Base-by-base conservation (phyloP, 2,888 invertebrate species). In the Augochlorella aurata region DNA sequence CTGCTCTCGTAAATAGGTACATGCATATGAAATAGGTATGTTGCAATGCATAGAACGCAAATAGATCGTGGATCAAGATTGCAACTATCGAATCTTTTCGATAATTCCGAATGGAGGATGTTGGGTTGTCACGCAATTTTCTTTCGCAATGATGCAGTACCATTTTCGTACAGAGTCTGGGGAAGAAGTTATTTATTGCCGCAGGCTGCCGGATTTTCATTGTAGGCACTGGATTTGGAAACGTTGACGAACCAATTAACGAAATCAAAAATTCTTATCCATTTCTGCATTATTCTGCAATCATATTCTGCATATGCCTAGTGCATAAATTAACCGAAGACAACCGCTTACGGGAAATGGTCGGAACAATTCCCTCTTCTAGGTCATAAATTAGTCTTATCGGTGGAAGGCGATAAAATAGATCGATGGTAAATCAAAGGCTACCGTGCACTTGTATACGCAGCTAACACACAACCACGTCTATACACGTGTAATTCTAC, bases 391-490 rank as follows among this genome's bases (percentile, higher is more conserved):
- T 81, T 75, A 81, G 45, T 7, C 38, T 12, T 52, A 18, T 49
- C 66, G 45, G 50, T n/a, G 47, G 18, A 50, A 70, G 24, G 44
- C 24, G 12, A 67, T 61, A 68, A 72, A 50, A 61, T 47, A 67
- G 58, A 71, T 21, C 18, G 45, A 58, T 54, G 70, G 16, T 87
- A 88, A 86, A 88, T 88, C 77, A 88, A 66, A 45, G 44, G 5
- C 21, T 21, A 71, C 24, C 50, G 8, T 58, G 58, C 58, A 61
- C 29, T 50, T 68, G 61, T 29, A 9, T 61, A 16, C 61, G 9
- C 1, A 61, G 24, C 29, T 29, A 61, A 38, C 38, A 38, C 38
- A 38, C 7, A 38, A 38, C 4, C 38, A 38, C 5, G 5, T 38
- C 4, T 4, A 38, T 7, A 7, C 7, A 5, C 3, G 38, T 38